Percentiles rank a stretch among this genome's conserved stretches.
These are phyloP conservation scores for Martes martes DNA, from an alignment of 2,113 vertebrate species.

Conservation along the genomic window DNA sequence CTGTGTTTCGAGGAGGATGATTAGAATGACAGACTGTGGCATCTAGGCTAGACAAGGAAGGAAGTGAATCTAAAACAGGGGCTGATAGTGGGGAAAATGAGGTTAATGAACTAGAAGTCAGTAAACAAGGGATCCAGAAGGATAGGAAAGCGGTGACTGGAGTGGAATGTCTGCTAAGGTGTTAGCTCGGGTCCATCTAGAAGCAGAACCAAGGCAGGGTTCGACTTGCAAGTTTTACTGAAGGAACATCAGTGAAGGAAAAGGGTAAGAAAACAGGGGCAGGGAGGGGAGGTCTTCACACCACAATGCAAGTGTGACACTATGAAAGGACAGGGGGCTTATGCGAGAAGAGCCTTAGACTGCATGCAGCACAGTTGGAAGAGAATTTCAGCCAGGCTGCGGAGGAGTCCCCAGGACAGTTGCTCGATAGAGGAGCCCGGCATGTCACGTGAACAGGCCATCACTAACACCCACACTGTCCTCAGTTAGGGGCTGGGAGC, in stretches of 20 bases:
- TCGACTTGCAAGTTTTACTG: slow-evolving; percentile 12
- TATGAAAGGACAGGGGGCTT: background rate
- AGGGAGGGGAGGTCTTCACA: background rate
- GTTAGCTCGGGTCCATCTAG: background rate
- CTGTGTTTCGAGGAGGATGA: background rate
- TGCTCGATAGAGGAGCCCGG: background rate
- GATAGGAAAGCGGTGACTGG: background rate
- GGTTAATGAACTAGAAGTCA: background rate
- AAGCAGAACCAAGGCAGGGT: slow-evolving; percentile 37
- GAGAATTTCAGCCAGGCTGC: background rate
- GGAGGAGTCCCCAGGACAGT: background rate
- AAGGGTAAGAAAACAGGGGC: background rate
- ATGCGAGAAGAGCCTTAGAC: background rate
- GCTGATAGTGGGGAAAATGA: background rate
- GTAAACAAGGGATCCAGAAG: background rate
- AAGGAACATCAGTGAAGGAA: background rate
- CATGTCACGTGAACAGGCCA: background rate
- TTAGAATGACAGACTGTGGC: background rate
- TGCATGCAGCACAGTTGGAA: background rate
- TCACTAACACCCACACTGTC: background rate
- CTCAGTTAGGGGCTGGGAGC: background rate
- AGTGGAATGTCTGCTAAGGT: slow-evolving; percentile 19
- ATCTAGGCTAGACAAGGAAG: background rate
- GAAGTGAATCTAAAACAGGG: background rate
- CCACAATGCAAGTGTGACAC: background rate